Evolutionary conservation across 2,113 vertebrate species (phyloP).

Genomic region (Chamaea fasciata): DNA sequence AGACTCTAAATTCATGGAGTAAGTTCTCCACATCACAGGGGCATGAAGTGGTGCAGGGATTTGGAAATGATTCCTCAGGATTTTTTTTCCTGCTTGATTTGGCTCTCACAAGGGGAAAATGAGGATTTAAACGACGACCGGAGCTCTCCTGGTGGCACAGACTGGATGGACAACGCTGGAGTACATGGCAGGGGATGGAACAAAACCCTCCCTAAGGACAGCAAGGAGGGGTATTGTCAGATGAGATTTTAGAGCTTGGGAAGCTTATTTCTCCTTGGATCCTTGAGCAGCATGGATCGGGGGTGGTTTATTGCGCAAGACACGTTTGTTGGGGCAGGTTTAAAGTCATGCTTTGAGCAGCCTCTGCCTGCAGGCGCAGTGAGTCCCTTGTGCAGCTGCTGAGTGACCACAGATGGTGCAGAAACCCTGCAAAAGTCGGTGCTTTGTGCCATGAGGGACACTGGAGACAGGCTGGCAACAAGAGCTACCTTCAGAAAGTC

Average conservation of each 20-base stretch:
- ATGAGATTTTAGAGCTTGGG: not conserved
- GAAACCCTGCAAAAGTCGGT: not conserved
- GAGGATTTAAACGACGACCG: not conserved
- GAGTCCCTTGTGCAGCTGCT: not conserved
- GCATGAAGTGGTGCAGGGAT: not conserved
- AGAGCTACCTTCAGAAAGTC: not conserved
- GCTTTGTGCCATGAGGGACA: not conserved
- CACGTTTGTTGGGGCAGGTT: not conserved
- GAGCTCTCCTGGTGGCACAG: not conserved
- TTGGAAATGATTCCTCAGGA: not conserved
- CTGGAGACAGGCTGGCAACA: not conserved
- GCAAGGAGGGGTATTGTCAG: not conserved
- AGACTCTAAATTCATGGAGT: not conserved
- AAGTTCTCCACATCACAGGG: not conserved
- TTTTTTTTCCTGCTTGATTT: not conserved
- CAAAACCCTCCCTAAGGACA: not conserved
- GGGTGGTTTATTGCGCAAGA: fast-evolving
- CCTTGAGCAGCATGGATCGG: not conserved
- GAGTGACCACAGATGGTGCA: not conserved
- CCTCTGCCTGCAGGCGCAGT: fast-evolving
- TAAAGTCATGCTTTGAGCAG: not conserved
- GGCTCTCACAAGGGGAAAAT: not conserved
- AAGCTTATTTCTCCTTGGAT: not conserved
- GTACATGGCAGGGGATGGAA: not conserved
- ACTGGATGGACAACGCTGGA: fast-evolving